Evolutionary conservation across 2,113 vertebrate genomes (phyloP), one percentile per base, ranked within the genome.

Genomic region (Passer domesticus): DNA sequence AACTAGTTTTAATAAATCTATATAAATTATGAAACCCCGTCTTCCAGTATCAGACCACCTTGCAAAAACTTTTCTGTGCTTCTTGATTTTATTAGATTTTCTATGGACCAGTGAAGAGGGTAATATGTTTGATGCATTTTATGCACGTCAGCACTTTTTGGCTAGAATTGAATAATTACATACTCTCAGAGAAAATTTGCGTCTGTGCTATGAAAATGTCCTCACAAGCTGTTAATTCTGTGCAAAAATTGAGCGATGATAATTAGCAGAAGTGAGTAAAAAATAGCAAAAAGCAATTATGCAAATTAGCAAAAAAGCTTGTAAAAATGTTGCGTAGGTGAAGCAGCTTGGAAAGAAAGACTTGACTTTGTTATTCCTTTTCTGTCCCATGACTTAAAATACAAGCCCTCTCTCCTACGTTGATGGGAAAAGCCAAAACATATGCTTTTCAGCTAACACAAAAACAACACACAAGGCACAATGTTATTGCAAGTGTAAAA

Each of bases 361-460:
- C 30, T 88, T 81, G 56, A 56, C 64, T 92, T 83, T 92, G 90
- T 83, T 92, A 35, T 95, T 96, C 58, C 72, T 94, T 85, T 81
- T 86, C 83, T 90, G 79, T 75, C 93, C 82, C 75, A 95, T 87
- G 90, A 90, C 90, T 93, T 90, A 94, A 92, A 95, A 95, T 30
- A 82, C 56, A 83, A 83, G 75, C 94, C 77, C 55, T 91, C 49
- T 75, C 96, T 97, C 96, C 92, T 56, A 92, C 53, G 3, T 63
- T 83, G 92, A 91, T 97, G 94, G 88, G 89, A 96, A 97, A 90
- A 93, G 83, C 87, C 77, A 90, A 86, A 80, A 86, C 85, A 94
- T 72, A 92, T 73, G 35, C 50, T 89, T 89, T 85, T 96, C 75
- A 91, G 60, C 44, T 74, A 72, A 90, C 76, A 93, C 87, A 87